These are phyloP conservation scores for Petrocephalus microphthalmus DNA, from an alignment of 2,113 vertebrate species.

Conservation along the genomic window DNA sequence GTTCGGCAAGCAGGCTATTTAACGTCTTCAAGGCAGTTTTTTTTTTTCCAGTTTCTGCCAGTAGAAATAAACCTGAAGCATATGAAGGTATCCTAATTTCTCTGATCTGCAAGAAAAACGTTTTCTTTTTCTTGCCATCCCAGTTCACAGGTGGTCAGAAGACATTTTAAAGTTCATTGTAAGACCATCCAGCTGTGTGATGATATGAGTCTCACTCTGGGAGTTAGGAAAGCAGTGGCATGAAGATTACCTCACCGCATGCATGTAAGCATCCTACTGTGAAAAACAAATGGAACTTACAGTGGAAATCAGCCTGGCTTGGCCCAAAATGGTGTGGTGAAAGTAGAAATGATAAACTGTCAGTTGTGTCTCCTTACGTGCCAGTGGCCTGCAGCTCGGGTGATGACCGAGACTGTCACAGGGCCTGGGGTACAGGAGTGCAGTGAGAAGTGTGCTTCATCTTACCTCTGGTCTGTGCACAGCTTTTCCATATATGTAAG, in stretches of 20 bases:
- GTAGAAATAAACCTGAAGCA: neutral
- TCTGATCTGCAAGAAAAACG: too few relatives aligned
- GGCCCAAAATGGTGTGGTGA: conserved; percentile 18
- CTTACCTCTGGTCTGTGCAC: neutral
- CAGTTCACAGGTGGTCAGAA: neutral
- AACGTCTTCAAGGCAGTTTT: neutral
- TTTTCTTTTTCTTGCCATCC: too few relatives aligned
- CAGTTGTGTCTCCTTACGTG: conserved; percentile 16
- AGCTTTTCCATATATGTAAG: neutral
- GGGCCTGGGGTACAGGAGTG: neutral
- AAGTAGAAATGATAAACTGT: conserved; percentile 29
- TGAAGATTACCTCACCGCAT: neutral
- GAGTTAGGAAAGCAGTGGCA: neutral
- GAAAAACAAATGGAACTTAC: neutral
- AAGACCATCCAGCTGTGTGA: neutral
- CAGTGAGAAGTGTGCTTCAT: neutral
- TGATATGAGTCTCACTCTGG: neutral
- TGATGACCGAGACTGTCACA: neutral
- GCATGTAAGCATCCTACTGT: neutral
- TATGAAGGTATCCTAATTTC: too few relatives aligned
- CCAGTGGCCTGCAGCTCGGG: conserved; percentile 2
- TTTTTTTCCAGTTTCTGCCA: neutral
- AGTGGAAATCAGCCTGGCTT: neutral
- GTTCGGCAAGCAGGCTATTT: neutral
- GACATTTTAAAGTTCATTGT: neutral